A percentile compares a stretch with the other conserved stretches of the same genome.
Evolutionary conservation across 2,888 invertebrate genomes (phyloP).

Genomic region (Acrobasis consociella): DNA sequence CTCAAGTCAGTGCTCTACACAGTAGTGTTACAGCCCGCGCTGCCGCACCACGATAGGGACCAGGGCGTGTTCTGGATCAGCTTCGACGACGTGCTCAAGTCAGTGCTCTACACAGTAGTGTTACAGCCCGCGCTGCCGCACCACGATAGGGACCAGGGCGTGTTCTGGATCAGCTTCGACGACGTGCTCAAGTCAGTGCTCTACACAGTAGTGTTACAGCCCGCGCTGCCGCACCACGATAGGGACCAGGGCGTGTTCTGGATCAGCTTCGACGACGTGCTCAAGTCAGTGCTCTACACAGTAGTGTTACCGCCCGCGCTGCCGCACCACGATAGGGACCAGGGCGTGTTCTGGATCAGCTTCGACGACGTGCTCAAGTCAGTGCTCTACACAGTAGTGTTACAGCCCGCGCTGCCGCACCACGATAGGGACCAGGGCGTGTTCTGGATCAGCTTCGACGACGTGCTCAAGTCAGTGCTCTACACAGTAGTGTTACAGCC

Average conservation of each 20-base stretch:
- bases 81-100: constrained; percentile 96
- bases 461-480: constrained; percentile 91
- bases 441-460: constrained; percentile 99
- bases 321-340: too few relatives aligned
- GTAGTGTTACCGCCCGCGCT: too few relatives aligned
- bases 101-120: constrained; percentile 48
- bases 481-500: too few relatives aligned
- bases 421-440: constrained; percentile 87
- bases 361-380: too few relatives aligned
- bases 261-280: constrained; percentile 97
- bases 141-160: too few relatives aligned
- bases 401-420: constrained; percentile 37
- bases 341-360: too few relatives aligned
- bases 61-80: constrained; percentile 99
- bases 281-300: constrained; percentile 87
- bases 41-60: constrained; percentile 52
- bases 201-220: too few relatives aligned
- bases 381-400: too few relatives aligned
- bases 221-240: constrained; percentile 44
- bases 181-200: too few relatives aligned
- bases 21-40: too few relatives aligned
- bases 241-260: constrained; percentile 95
- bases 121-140: too few relatives aligned
- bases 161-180: too few relatives aligned
- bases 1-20: constrained; percentile 84